Percentiles rank a stretch among this genome's conserved stretches.
phyloP scores from a whole-genome alignment of 2,797 vertebrate species.

The Tarsius wallacei region DNA sequence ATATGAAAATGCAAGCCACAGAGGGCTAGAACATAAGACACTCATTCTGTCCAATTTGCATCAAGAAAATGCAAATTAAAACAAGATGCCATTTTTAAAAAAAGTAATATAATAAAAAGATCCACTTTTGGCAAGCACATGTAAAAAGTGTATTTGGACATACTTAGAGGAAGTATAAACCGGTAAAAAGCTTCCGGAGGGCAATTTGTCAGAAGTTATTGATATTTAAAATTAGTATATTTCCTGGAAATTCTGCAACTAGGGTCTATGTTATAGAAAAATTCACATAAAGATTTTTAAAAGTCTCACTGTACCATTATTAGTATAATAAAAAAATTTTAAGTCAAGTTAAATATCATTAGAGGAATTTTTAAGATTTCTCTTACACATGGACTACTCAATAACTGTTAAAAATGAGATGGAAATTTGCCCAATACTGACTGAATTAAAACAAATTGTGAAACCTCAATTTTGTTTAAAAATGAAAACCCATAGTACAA shows the following conservation, averaged over 20 bases:
- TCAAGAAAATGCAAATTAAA: conserved; percentile 57
- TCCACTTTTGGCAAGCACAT: background rate
- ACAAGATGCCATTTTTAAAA: conserved; percentile 7
- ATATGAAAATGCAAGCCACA: background rate
- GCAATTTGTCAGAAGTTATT: background rate
- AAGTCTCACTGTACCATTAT: background rate
- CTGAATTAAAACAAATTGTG: conserved; percentile 38
- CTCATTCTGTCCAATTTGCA: conserved; percentile 17
- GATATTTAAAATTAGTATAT: conserved; percentile 19
- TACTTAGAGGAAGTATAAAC: background rate
- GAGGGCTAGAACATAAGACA: background rate
- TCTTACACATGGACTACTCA: background rate
- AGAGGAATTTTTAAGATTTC: conserved; percentile 25
- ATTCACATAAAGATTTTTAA: background rate
- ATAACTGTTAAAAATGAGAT: background rate
- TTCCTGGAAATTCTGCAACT: background rate
- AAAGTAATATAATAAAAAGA: conserved; percentile 2
- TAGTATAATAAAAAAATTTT: conserved; percentile 32
- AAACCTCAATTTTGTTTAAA: conserved; percentile 45
- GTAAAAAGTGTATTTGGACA: background rate
- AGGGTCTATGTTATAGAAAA: background rate
- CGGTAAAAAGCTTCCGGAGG: conserved; percentile 9
- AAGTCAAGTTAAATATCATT: conserved; percentile 59
- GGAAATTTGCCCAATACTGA: background rate
- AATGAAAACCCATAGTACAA: background rate